These are phyloP conservation scores for Idaea straminata DNA, from an alignment of 2,888 invertebrate species.

Conservation along the genomic window DNA sequence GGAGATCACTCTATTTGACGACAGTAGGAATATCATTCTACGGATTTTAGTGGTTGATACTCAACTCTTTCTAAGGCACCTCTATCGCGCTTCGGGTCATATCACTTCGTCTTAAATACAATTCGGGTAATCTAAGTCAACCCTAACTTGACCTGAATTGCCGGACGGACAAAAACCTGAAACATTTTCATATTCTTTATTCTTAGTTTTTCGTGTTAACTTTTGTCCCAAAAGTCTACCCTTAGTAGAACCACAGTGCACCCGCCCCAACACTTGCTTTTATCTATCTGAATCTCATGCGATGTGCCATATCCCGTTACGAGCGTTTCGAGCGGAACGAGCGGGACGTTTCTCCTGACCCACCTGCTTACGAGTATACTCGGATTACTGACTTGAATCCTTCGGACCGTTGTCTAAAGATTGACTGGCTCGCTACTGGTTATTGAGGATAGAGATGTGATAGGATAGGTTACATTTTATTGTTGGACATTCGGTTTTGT, in stretches of 20 bases:
- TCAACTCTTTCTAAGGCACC: no score
- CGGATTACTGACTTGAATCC: neutral
- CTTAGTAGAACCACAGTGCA: neutral
- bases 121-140: no score
- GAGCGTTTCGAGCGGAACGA: neutral
- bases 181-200: no score
- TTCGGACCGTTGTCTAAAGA: neutral
- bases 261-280: neutral
- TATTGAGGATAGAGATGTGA: neutral
- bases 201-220: neutral
- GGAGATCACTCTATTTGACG: no score
- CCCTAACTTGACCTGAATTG: no score
- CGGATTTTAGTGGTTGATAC: no score
- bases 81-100: no score
- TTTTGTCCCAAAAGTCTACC: neutral
- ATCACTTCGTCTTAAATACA: no score
- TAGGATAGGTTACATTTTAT: neutral
- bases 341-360: neutral
- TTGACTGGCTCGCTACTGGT: neutral
- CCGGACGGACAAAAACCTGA: no score
- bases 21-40: no score
- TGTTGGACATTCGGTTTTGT: neutral
- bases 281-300: neutral
- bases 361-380: neutral
- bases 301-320: conserved; percentile 1